phyloP scores from a whole-genome alignment of 2,888 invertebrate species.

The Gerris lacustris region DNA sequence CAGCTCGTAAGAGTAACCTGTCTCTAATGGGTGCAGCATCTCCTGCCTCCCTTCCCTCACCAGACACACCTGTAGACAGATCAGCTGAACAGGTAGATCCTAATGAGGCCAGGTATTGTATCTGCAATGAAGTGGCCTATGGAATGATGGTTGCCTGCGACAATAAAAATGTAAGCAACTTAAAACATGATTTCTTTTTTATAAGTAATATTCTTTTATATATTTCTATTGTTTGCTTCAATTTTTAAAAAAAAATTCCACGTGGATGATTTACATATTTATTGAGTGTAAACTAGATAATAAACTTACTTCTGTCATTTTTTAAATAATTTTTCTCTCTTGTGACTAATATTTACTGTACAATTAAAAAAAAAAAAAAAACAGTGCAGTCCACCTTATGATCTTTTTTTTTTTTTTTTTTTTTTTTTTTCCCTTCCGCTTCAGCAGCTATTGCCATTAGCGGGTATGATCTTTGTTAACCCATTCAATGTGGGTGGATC shows the following conservation, averaged over 20 bases:
- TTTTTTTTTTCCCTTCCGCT: too few relatives aligned
- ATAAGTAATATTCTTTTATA: neutral
- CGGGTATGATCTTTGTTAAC: too few relatives aligned
- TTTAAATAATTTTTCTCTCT: too few relatives aligned
- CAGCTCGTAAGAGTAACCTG: neutral
- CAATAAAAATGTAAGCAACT: constrained; percentile 72
- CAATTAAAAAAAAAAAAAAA: too few relatives aligned
- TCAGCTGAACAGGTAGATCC: constrained; percentile 85
- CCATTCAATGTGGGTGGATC: too few relatives aligned
- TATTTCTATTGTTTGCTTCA: neutral
- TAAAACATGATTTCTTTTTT: neutral
- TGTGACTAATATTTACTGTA: too few relatives aligned
- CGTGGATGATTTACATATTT: neutral
- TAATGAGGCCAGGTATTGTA: constrained; percentile 89
- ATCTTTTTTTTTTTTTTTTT: too few relatives aligned
- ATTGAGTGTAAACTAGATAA: neutral
- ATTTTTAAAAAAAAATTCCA: neutral
- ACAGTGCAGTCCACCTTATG: too few relatives aligned
- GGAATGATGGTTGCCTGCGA: constrained; percentile 99
- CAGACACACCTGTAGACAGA: constrained; percentile 20
- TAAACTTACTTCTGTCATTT: too few relatives aligned
- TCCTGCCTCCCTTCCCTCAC: constrained; percentile 24
- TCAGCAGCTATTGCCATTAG: too few relatives aligned
- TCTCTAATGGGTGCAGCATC: constrained; percentile 14
- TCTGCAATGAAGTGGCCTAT: constrained; percentile 82